phyloP scores from a whole-genome alignment of 2,888 invertebrate species.

The Nematopogon swammerdamellus region DNA sequence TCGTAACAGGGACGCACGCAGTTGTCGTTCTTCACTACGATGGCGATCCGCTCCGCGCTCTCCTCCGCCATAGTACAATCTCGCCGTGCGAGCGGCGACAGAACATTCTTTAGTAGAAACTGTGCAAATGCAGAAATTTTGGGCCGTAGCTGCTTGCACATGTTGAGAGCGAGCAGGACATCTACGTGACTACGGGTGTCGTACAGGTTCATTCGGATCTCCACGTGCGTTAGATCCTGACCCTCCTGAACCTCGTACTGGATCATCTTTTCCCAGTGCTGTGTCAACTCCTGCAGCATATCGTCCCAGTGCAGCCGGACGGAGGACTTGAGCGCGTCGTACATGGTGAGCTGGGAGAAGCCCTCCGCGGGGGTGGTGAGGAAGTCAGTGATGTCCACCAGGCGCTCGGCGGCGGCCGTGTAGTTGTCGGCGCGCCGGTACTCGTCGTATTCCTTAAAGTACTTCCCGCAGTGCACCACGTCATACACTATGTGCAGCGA shows the following conservation, averaged over 20 bases:
- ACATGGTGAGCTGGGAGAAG: slow-evolving; percentile 48
- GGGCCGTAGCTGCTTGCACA: slow-evolving; percentile 31
- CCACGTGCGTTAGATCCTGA: slow-evolving; percentile 29
- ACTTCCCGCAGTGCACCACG: slow-evolving; percentile 30
- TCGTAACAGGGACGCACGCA: slow-evolving; percentile 25
- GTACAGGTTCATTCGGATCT: slow-evolving; percentile 29
- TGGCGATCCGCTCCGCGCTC: slow-evolving; percentile 26
- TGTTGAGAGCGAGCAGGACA: slow-evolving; percentile 35
- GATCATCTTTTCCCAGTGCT: slow-evolving; percentile 49
- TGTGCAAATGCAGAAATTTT: slow-evolving; percentile 56
- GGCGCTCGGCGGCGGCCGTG: slow-evolving; percentile 43
- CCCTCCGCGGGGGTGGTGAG: slow-evolving; percentile 44
- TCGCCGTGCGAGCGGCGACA: slow-evolving; percentile 55
- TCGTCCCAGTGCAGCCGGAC: slow-evolving; percentile 38
- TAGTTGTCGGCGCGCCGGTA: slow-evolving; percentile 30
- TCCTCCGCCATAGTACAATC: slow-evolving; percentile 38
- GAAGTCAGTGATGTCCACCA: slow-evolving; percentile 40
- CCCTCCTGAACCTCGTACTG: slow-evolving; percentile 21
- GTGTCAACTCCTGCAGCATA: slow-evolving; percentile 39
- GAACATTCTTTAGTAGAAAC: slow-evolving; percentile 54
- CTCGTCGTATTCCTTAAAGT: slow-evolving; percentile 32
- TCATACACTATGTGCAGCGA: slow-evolving; percentile 45
- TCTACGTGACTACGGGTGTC: slow-evolving; percentile 23
- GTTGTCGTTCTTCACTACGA: slow-evolving; percentile 12
- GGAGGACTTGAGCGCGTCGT: slow-evolving; percentile 39